These are phyloP conservation scores for Tyto alba DNA, from an alignment of 2,113 vertebrate species.

Conservation along the genomic window DNA sequence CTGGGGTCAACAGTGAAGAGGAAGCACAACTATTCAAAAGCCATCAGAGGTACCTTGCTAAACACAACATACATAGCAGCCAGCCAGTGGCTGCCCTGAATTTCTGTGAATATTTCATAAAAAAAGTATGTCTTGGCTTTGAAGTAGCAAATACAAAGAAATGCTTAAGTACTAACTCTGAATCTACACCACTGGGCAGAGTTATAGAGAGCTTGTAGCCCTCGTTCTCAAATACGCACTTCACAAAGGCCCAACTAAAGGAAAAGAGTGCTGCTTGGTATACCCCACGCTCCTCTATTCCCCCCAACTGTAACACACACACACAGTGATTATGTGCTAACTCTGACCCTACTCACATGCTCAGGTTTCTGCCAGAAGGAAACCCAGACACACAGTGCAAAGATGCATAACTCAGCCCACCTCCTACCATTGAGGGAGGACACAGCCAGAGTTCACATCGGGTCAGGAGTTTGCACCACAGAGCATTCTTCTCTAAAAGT, in stretches of 20 bases:
- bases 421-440: not conserved
- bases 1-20: not conserved
- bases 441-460: not conserved
- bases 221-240: not conserved
- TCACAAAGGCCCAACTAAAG: not conserved
- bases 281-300: rapidly evolving
- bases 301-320: not conserved
- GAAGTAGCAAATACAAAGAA: not conserved
- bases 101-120: not conserved
- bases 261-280: not conserved
- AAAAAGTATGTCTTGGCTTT: not conserved
- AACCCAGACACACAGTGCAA: not conserved
- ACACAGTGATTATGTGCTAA: too few species aligned
- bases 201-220: not conserved
- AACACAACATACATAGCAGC: not conserved
- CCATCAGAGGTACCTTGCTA: not conserved
- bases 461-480: rapidly evolving
- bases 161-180: not conserved
- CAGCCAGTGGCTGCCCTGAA: not conserved
- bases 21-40: not conserved
- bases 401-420: not conserved
- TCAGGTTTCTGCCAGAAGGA: not conserved
- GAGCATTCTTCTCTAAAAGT: not conserved
- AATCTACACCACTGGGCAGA: not conserved
- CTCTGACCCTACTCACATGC: not conserved